These are phyloP conservation scores for Hermodice carunculata DNA, from an alignment of 2,888 invertebrate genomes.

Conservation along the genomic window DNA sequence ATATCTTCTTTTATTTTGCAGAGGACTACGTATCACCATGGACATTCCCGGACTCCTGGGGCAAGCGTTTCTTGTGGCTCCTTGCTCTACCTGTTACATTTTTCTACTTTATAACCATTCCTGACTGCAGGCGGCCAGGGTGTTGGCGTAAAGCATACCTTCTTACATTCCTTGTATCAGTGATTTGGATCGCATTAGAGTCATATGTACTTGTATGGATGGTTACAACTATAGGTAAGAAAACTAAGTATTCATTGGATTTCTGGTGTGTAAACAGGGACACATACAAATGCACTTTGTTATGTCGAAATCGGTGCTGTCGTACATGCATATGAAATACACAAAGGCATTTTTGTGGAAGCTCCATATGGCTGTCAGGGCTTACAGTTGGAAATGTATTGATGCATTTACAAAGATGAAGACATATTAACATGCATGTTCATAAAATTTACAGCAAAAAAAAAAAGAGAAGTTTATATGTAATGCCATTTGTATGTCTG, in stretches of 20 bases:
- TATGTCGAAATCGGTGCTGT: too few species aligned
- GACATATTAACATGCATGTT: too few species aligned
- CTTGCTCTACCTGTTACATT: slow-evolving; percentile 89
- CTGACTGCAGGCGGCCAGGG: slow-evolving; percentile 78
- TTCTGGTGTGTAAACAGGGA: too few species aligned
- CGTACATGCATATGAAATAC: too few species aligned
- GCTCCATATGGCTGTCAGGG: too few species aligned
- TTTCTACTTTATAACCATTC: slow-evolving; percentile 88
- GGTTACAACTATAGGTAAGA: slow-evolving; percentile 61
- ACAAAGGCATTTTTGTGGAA: too few species aligned
- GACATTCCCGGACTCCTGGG: slow-evolving; percentile 44
- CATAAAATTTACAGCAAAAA: background rate
- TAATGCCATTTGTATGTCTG: too few species aligned
- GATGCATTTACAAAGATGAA: too few species aligned
- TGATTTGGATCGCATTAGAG: slow-evolving; percentile 60
- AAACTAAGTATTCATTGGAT: background rate
- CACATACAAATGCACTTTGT: too few species aligned
- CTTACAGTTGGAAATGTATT: too few species aligned
- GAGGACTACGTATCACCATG: slow-evolving; percentile 4
- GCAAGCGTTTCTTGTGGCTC: slow-evolving; percentile 75
- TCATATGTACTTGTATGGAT: slow-evolving; percentile 68
- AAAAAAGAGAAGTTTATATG: background rate
- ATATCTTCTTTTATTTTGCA: too few species aligned
- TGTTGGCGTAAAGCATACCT: slow-evolving; percentile 54
- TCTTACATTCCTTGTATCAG: slow-evolving; percentile 60